phyloP scores from a whole-genome alignment of 2,113 vertebrate genomes.

The Oriolus oriolus region DNA sequence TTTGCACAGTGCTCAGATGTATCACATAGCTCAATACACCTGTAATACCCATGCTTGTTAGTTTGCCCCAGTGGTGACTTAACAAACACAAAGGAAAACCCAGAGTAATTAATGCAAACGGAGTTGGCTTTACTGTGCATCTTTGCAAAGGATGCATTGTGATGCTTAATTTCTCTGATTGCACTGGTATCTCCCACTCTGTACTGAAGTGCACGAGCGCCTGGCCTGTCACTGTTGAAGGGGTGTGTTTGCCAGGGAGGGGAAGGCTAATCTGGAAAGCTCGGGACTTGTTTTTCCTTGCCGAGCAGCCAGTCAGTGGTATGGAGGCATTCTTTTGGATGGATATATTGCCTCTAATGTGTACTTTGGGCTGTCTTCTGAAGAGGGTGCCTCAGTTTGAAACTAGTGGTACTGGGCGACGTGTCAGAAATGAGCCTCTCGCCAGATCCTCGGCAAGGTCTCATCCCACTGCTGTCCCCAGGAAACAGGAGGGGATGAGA shows the following conservation, averaged over 20 bases:
- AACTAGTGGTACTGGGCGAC: not conserved
- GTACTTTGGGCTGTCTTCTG: not conserved
- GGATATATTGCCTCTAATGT: not conserved
- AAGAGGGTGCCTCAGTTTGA: not conserved
- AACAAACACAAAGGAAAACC: not conserved
- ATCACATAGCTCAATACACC: accelerated
- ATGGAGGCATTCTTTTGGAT: not conserved
- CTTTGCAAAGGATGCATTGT: not conserved
- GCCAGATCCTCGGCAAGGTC: not conserved
- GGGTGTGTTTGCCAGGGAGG: not conserved
- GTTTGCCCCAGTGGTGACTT: not conserved
- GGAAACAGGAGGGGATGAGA: not conserved
- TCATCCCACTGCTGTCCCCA: not conserved
- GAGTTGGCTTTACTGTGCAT: not conserved
- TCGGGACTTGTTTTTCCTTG: not conserved
- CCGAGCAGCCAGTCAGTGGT: not conserved
- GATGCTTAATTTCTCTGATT: not conserved
- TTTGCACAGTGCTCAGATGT: not conserved
- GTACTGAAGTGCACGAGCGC: accelerated
- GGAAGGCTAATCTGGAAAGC: not conserved
- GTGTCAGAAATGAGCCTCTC: not conserved
- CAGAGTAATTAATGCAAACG: not conserved
- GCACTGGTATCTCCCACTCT: not conserved
- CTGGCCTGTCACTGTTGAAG: not conserved
- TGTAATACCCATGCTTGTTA: not conserved